These are phyloP conservation scores for Macrochelys suwanniensis DNA, from an alignment of 2,797 vertebrate genomes.

Conservation along the genomic window DNA sequence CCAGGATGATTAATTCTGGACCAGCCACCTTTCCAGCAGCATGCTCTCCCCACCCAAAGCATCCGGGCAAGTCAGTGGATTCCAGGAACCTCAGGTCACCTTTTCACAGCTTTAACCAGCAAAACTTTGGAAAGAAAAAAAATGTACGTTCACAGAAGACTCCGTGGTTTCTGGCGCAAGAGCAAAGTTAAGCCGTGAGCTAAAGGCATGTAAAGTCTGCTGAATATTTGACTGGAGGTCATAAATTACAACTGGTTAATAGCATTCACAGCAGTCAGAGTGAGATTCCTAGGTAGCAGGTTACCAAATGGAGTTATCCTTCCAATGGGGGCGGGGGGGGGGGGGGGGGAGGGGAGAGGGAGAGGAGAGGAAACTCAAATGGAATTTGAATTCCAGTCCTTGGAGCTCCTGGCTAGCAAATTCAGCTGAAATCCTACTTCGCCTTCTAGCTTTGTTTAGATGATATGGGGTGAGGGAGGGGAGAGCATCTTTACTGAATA, in stretches of 20 bases:
- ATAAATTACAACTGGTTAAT: not conserved
- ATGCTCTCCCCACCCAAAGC: too few relatives aligned
- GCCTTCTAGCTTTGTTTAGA: not conserved
- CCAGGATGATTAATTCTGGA: not conserved
- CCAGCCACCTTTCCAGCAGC: not conserved
- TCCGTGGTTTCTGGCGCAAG: too few relatives aligned
- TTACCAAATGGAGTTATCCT: not conserved
- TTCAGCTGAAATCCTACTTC: not conserved
- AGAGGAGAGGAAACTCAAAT: too few relatives aligned
- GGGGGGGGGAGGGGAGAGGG: too few relatives aligned
- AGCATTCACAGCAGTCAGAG: not conserved
- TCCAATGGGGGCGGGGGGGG: too few relatives aligned
- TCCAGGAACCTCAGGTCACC: not conserved
- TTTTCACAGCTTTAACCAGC: not conserved
- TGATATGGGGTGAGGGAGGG: not conserved
- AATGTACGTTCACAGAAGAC: too few relatives aligned
- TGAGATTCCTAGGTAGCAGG: not conserved
- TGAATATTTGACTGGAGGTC: not conserved
- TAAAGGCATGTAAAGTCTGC: not conserved
- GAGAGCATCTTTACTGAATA: not conserved
- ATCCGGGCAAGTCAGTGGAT: not conserved
- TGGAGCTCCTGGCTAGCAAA: too few relatives aligned
- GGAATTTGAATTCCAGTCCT: not conserved
- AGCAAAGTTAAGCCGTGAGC: not conserved
- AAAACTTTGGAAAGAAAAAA: not conserved